phyloP scores from a whole-genome alignment of 2,113 vertebrate genomes.

The Desmodus rotundus region DNA sequence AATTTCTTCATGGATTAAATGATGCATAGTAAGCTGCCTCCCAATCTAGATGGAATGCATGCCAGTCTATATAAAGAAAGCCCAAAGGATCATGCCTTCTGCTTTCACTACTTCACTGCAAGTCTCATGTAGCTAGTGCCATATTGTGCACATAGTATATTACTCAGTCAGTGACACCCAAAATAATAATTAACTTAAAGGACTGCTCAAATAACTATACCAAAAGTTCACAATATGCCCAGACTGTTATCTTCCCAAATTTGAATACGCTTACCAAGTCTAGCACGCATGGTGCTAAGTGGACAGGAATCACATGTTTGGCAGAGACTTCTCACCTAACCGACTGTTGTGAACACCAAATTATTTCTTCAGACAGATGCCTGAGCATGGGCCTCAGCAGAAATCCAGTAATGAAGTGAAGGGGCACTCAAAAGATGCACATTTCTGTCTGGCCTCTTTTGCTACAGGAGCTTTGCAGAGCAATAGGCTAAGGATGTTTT shows the following conservation, averaged over 20 bases:
- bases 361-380: not conserved
- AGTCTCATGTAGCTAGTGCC: not conserved
- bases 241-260: not conserved
- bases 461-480: not conserved
- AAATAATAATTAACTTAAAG: not conserved
- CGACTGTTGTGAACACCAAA: not conserved
- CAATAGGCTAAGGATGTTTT: not conserved
- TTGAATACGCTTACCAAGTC: not conserved
- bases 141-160: not conserved
- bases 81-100: not conserved
- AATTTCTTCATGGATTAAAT: not conserved
- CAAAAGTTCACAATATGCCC: not conserved
- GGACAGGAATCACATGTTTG: not conserved
- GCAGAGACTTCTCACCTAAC: not conserved
- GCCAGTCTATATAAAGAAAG: not conserved
- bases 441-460: not conserved
- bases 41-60: not conserved
- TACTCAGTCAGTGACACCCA: not conserved
- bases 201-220: not conserved
- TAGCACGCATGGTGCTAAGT: not conserved
- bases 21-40: not conserved
- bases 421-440: not conserved
- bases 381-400: not conserved
- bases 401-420: not conserved
- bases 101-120: not conserved